Conservation (phyloP, 2,888 invertebrate genomes). For the Hyposoter didymator region DNA sequence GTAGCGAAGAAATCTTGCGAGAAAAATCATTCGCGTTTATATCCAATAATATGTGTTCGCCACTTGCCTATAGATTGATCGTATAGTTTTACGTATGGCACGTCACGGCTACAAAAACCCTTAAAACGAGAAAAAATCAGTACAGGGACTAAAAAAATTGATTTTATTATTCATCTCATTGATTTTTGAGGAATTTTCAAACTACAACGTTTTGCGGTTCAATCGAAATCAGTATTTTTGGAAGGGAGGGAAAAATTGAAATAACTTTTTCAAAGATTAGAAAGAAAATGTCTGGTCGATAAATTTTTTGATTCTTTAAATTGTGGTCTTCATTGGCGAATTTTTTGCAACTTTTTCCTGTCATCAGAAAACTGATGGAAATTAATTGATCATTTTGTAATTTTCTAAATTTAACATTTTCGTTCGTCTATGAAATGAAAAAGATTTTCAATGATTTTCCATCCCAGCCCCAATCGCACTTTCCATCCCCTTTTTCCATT, state of each 20-base stretch:
- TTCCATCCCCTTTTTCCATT: constrained; percentile 37
- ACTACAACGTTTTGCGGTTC: not conserved
- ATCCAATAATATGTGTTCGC: constrained; percentile 54
- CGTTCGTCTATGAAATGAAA: not conserved
- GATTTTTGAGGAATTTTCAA: not conserved
- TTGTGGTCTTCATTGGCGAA: no score
- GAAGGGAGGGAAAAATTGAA: no score
- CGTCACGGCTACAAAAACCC: constrained; percentile 32
- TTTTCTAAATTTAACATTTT: not conserved
- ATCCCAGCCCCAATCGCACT: constrained; percentile 6
- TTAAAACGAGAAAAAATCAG: constrained; percentile 9
- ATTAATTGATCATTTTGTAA: not conserved
- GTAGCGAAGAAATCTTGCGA: not conserved
- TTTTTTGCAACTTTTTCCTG: no score
- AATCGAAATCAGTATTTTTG: not conserved
- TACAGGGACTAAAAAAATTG: constrained; percentile 23
- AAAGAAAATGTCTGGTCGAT: not conserved
- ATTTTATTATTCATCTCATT: not conserved
- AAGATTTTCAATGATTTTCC: constrained; percentile 16
- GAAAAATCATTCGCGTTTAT: constrained; percentile 33
- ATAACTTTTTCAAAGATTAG: not conserved
- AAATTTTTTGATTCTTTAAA: not conserved
- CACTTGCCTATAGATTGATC: constrained; percentile 55
- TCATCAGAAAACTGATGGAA: not conserved
- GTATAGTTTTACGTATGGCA: constrained; percentile 46